Conservation (phyloP, 2,113 vertebrate species). For the Numenius arquata region DNA sequence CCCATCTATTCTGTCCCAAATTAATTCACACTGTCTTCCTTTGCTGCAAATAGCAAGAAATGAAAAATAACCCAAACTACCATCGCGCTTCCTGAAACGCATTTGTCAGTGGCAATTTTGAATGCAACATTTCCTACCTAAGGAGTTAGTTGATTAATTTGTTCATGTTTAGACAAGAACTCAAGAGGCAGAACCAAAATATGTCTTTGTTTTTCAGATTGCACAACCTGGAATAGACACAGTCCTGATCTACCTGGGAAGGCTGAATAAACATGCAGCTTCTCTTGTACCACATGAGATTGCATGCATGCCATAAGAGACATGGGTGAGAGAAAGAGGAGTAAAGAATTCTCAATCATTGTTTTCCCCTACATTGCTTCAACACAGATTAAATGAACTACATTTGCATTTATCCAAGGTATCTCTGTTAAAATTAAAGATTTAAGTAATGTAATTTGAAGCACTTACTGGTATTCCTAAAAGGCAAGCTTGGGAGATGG, state of each 20-base stretch:
- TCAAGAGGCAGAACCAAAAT: not conserved
- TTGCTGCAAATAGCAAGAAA: conserved; percentile 3
- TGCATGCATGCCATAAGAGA: accelerated
- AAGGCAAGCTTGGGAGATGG: not conserved
- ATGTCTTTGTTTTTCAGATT: not conserved
- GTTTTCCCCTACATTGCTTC: not conserved
- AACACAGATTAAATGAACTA: not conserved
- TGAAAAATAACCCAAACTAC: conserved; percentile 11
- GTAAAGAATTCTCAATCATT: not conserved
- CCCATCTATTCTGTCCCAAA: not conserved
- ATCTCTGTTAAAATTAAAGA: not conserved
- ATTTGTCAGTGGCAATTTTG: conserved; percentile 36
- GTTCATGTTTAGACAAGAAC: not conserved
- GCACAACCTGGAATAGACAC: not conserved
- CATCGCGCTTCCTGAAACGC: accelerated
- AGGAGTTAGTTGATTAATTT: conserved; percentile 26
- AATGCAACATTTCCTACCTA: conserved; percentile 12
- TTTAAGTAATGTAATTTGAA: not conserved
- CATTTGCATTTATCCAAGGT: not conserved
- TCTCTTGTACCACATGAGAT: not conserved
- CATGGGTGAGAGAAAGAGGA: not conserved
- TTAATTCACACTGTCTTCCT: conserved; percentile 22
- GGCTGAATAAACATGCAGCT: not conserved
- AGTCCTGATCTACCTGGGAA: not conserved
- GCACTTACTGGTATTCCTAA: not conserved